A percentile compares a stretch with the other conserved stretches of the same genome.
These are phyloP conservation scores for Acleris laterana DNA, from an alignment of 2,888 invertebrate genomes.

Conservation along the genomic window DNA sequence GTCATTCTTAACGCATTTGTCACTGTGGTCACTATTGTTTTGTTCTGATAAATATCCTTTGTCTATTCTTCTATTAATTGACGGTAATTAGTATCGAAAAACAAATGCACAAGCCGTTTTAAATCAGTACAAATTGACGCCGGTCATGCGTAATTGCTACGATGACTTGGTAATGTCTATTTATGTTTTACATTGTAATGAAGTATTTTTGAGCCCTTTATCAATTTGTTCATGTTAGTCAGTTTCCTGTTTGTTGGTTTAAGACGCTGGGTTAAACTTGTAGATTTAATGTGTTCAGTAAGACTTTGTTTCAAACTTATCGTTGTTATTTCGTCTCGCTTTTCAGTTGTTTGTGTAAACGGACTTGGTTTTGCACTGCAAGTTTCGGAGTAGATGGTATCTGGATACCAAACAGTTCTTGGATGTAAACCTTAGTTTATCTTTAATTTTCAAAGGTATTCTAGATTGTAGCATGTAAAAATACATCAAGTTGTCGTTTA, in stretches of 20 bases:
- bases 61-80: no score
- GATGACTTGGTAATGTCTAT: background rate
- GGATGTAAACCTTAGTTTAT: no score
- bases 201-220: conserved; percentile 6
- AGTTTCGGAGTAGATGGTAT: background rate
- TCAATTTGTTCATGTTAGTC: conserved; percentile 12
- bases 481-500: no score
- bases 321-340: conserved; percentile 3
- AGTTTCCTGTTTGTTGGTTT: conserved; percentile 29
- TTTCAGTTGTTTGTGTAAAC: conserved; percentile 3
- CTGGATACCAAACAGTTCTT: background rate
- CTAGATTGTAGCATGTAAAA: no score
- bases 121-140: background rate
- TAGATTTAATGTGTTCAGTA: conserved; percentile 2
- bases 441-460: no score
- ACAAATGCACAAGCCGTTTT: background rate
- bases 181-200: conserved; percentile 6
- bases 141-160: conserved; percentile 1
- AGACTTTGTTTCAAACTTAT: background rate
- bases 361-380: background rate
- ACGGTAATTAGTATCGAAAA: no score
- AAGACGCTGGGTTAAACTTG: background rate
- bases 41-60: no score
- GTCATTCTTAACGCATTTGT: no score
- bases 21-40: no score